Conservation (phyloP, 1,140 invertebrate species). For the Saccostrea glomerata region DNA sequence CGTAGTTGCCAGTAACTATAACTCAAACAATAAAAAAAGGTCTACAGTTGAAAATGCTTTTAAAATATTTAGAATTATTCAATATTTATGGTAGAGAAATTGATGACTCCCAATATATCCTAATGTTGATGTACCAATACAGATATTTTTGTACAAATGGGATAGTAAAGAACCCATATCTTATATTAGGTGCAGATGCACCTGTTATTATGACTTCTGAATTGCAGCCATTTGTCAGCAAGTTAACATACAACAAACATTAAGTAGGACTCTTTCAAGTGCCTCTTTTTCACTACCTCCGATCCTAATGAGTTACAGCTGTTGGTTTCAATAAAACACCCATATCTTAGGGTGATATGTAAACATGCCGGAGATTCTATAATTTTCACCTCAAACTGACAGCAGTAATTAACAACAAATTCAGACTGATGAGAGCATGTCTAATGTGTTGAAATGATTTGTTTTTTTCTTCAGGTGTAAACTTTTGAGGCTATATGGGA, state of each 20-base stretch:
- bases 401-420: background rate
- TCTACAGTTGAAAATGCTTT: too few relatives aligned
- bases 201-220: background rate
- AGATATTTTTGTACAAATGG: too few relatives aligned
- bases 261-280: slow-evolving; percentile 9
- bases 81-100: too few relatives aligned
- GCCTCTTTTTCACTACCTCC: background rate
- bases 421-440: background rate
- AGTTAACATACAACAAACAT: background rate
- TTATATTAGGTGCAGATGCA: background rate
- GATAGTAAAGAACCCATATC: too few relatives aligned
- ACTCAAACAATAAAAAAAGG: too few relatives aligned
- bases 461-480: slow-evolving; percentile 22
- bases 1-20: too few relatives aligned
- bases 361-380: background rate
- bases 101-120: too few relatives aligned
- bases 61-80: too few relatives aligned
- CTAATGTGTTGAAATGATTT: background rate
- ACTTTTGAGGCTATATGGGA: background rate
- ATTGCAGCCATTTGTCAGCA: slow-evolving; percentile 8
- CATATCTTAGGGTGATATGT: background rate
- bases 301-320: background rate
- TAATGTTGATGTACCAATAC: too few relatives aligned
- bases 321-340: background rate
- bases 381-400: background rate